Conservation (phyloP, 2,797 vertebrate genomes). For the Clangula hyemalis region DNA sequence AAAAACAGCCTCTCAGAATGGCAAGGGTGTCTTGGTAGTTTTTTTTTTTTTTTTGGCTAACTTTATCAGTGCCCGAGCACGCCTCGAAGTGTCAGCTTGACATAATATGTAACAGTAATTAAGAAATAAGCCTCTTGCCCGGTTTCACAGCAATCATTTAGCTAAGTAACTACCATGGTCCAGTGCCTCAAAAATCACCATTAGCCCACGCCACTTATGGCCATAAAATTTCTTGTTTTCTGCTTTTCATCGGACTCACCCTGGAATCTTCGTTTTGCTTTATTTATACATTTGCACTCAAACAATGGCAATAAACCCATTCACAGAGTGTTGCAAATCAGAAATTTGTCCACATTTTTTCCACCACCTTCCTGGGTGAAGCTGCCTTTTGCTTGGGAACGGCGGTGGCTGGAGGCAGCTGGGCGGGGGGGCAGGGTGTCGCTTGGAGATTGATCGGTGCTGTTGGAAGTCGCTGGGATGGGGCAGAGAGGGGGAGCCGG, state of each 20-base stretch:
- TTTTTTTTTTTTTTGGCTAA: slow-evolving; percentile 80
- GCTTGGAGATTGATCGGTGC: slow-evolving; percentile 71
- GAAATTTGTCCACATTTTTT: slow-evolving; percentile 94
- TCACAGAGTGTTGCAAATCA: slow-evolving; percentile 97
- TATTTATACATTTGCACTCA: slow-evolving; percentile 90
- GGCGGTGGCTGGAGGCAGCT: slow-evolving; percentile 81
- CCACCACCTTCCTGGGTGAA: slow-evolving; percentile 87
- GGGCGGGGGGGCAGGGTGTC: slow-evolving; percentile 79
- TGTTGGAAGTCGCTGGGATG: slow-evolving; percentile 48
- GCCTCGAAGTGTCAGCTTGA: slow-evolving; percentile 76
- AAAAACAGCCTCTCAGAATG: not conserved
- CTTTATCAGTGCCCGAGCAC: slow-evolving; percentile 85
- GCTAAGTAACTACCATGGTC: slow-evolving; percentile 93
- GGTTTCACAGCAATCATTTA: slow-evolving; percentile 89
- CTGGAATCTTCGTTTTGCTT: slow-evolving; percentile 92
- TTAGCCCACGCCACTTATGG: slow-evolving; percentile 97
- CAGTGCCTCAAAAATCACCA: slow-evolving; percentile 97
- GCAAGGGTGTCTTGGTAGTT: not conserved
- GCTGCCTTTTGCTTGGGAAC: slow-evolving; percentile 79
- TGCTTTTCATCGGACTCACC: slow-evolving; percentile 93
- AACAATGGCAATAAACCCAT: slow-evolving; percentile 93
- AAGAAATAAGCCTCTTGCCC: slow-evolving; percentile 90
- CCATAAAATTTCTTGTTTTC: slow-evolving; percentile 99
- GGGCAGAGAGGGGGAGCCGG: slow-evolving; percentile 40
- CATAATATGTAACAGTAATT: slow-evolving; percentile 96